phyloP scores from a whole-genome alignment of 2,113 vertebrate genomes.

The Ahaetulla prasina region DNA sequence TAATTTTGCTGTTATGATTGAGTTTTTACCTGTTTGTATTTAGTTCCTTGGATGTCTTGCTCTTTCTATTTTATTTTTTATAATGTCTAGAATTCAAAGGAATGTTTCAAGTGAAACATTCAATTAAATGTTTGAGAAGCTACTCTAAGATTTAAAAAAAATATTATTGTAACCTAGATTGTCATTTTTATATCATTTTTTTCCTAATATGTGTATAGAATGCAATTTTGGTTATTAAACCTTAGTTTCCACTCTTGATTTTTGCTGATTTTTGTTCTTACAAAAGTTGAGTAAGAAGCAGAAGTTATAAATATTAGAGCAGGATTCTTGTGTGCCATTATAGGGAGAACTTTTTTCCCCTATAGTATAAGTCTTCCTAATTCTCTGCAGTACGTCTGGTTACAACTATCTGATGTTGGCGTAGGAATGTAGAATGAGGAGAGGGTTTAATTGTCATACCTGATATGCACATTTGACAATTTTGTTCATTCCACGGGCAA shows the following conservation, averaged over 20 bases:
- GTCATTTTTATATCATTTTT: not conserved
- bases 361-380: not conserved
- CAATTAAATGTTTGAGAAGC: too few relatives aligned
- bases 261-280: conserved; percentile 34
- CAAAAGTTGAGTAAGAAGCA: not conserved
- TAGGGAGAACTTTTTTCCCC: not conserved
- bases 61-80: not conserved
- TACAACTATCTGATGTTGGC: not conserved
- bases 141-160: not conserved
- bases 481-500: conserved; percentile 16
- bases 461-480: not conserved
- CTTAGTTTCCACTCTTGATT: conserved; percentile 17
- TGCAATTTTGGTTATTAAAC: conserved; percentile 20
- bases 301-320: not conserved
- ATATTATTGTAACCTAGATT: not conserved
- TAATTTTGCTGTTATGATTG: not conserved
- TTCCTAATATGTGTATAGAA: not conserved
- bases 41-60: not conserved
- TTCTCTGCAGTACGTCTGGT: not conserved
- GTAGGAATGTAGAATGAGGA: not conserved
- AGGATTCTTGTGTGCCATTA: not conserved
- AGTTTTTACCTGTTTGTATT: not conserved
- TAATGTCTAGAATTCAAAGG: not conserved
- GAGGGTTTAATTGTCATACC: not conserved
- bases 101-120: not conserved